Percentiles rank a stretch among this genome's conserved stretches.
Evolutionary conservation across 2,888 invertebrate genomes (phyloP).

Genomic region (Apodemia duryi): DNA sequence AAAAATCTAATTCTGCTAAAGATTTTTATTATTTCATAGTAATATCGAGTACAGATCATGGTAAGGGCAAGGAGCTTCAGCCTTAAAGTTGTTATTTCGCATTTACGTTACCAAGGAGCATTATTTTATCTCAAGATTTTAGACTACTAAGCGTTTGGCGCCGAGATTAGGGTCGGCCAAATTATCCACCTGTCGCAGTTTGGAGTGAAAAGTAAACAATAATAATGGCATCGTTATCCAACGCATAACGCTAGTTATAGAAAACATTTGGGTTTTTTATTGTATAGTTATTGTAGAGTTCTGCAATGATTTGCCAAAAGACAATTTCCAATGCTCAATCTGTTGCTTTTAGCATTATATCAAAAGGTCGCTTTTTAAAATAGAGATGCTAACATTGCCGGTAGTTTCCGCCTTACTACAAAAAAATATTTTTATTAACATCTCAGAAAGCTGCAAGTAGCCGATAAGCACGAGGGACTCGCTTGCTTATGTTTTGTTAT

Average conservation of each 20-base stretch:
- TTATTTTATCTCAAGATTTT: conserved; percentile 36
- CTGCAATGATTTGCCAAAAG: too few relatives aligned
- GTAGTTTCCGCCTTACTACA: too few relatives aligned
- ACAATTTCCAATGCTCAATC: too few relatives aligned
- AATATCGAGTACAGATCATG: conserved; percentile 11
- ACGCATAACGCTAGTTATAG: not conserved
- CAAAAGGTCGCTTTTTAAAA: too few relatives aligned
- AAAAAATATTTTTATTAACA: too few relatives aligned
- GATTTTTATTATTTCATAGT: not conserved
- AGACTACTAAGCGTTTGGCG: conserved; percentile 26
- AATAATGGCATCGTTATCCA: not conserved
- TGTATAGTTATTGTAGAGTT: too few relatives aligned
- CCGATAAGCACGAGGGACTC: too few relatives aligned
- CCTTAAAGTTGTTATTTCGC: conserved; percentile 33
- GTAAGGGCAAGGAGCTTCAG: conserved; percentile 25
- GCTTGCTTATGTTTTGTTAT: too few relatives aligned
- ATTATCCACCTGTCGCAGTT: conserved; percentile 18
- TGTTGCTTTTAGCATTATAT: too few relatives aligned
- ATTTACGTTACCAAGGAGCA: conserved; percentile 32
- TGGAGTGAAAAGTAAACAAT: not conserved
- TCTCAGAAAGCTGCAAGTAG: too few relatives aligned
- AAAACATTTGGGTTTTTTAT: not conserved
- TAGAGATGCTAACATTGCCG: too few relatives aligned
- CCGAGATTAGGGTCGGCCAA: conserved; percentile 24
- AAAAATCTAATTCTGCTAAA: too few relatives aligned